These are phyloP conservation scores for Leptobrachium ailaonicum DNA, from an alignment of 2,113 vertebrate genomes.

Conservation along the genomic window DNA sequence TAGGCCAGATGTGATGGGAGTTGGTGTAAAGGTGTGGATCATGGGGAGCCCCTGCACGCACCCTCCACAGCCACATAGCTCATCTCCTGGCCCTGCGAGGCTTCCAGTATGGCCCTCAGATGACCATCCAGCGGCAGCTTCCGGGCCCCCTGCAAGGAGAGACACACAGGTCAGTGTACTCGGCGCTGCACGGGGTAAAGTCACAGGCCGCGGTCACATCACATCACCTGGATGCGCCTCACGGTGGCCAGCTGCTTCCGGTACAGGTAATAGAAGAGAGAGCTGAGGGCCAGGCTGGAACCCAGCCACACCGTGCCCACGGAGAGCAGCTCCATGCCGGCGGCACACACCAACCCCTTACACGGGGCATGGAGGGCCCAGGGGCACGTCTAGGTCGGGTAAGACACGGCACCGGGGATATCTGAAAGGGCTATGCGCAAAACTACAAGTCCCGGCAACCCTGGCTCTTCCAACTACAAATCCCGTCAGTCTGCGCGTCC, in stretches of 20 bases:
- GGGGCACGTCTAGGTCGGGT: too few relatives aligned
- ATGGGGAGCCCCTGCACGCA: conserved; percentile 53
- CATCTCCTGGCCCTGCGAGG: conserved; percentile 71
- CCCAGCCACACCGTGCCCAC: conserved; percentile 74
- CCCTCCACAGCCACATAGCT: conserved; percentile 82
- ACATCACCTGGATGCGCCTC: conserved; percentile 70
- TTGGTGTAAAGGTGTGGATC: too few relatives aligned
- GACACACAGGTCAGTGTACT: not conserved
- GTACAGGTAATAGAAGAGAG: conserved; percentile 78
- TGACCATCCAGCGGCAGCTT: conserved; percentile 68
- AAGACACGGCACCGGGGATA: too few relatives aligned
- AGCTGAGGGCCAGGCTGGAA: conserved; percentile 74
- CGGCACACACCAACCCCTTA: not conserved
- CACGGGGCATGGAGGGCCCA: too few relatives aligned
- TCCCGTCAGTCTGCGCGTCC: not conserved
- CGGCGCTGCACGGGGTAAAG: not conserved
- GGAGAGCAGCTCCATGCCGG: conserved; percentile 17
- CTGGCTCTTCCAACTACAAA: not conserved
- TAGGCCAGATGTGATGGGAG: too few relatives aligned
- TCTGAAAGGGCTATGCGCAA: not conserved
- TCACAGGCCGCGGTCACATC: not conserved
- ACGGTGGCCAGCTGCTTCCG: conserved; percentile 66
- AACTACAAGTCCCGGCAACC: conserved; percentile 42
- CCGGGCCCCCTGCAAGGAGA: conserved; percentile 72
- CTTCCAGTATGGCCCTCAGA: conserved; percentile 70